A percentile compares a stretch with the other conserved stretches of the same genome.
Evolutionary conservation across 1,140 invertebrate species (phyloP).

Genomic region (Colletes latitarsis): DNA sequence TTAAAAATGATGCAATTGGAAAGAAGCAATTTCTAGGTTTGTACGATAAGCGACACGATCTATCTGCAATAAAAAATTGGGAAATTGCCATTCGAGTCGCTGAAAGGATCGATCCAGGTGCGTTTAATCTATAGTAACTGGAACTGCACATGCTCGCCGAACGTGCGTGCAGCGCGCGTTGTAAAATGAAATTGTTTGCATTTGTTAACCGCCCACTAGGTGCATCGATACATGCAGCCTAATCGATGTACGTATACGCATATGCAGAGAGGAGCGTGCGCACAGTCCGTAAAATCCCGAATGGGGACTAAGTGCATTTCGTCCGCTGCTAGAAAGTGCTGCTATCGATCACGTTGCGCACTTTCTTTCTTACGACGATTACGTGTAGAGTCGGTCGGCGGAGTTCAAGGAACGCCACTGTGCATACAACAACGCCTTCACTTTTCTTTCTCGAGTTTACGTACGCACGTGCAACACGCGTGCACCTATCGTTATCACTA

Average conservation of each 20-base stretch:
- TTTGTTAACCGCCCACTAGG: slow-evolving; percentile 12
- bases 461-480: background rate
- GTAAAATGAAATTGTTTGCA: slow-evolving; percentile 12
- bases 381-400: slow-evolving; percentile 44
- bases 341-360: slow-evolving; percentile 54
- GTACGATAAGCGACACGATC: background rate
- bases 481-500: background rate
- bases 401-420: slow-evolving; percentile 49
- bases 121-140: background rate
- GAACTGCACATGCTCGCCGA: background rate
- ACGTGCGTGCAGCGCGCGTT: background rate
- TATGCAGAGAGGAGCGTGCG: background rate
- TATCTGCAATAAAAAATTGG: slow-evolving; percentile 5
- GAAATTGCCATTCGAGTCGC: slow-evolving; percentile 4
- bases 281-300: background rate
- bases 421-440: slow-evolving; percentile 28
- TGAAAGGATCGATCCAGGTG: background rate
- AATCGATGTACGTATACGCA: background rate
- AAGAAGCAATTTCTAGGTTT: no score
- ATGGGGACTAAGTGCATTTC: slow-evolving; percentile 19
- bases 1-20: background rate
- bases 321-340: slow-evolving; percentile 47
- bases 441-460: slow-evolving; percentile 38
- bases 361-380: slow-evolving; percentile 64
- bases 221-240: background rate